Evolutionary conservation across 2,113 vertebrate species (phyloP).

Genomic region (Vireo altiloquus): DNA sequence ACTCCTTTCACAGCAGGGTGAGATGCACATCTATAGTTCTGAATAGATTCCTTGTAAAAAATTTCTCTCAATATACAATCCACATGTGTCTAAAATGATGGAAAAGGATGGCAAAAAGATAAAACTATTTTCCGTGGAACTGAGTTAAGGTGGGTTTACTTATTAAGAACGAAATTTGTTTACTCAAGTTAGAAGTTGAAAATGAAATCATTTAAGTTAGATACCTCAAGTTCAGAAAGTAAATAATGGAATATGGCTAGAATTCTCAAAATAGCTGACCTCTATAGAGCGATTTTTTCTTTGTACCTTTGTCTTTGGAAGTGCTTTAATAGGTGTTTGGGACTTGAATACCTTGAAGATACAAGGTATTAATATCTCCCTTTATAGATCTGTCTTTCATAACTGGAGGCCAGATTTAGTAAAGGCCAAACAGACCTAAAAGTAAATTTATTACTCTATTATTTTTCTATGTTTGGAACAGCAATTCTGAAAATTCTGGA

Average conservation of each 20-base stretch:
- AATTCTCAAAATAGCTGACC: conserved; percentile 36
- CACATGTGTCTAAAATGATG: neutral
- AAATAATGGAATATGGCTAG: conserved; percentile 1
- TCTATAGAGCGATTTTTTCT: neutral
- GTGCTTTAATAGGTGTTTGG: neutral
- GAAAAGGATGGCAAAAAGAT: neutral
- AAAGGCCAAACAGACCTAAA: neutral
- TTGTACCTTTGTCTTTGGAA: neutral
- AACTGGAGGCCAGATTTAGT: neutral
- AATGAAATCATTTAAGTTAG: neutral
- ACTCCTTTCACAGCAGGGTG: neutral
- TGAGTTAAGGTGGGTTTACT: neutral
- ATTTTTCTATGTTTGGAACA: neutral
- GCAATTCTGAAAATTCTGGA: neutral
- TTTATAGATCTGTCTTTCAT: conserved; percentile 1
- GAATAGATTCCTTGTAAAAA: neutral
- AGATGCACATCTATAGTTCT: neutral
- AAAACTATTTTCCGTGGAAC: neutral
- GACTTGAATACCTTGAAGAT: neutral
- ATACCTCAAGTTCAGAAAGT: neutral
- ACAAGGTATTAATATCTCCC: neutral
- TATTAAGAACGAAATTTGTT: neutral
- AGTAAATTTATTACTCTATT: neutral
- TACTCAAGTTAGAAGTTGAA: neutral
- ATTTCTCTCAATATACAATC: neutral